phyloP scores from a whole-genome alignment of 2,797 vertebrate genomes.

The Bradypodion pumilum region DNA sequence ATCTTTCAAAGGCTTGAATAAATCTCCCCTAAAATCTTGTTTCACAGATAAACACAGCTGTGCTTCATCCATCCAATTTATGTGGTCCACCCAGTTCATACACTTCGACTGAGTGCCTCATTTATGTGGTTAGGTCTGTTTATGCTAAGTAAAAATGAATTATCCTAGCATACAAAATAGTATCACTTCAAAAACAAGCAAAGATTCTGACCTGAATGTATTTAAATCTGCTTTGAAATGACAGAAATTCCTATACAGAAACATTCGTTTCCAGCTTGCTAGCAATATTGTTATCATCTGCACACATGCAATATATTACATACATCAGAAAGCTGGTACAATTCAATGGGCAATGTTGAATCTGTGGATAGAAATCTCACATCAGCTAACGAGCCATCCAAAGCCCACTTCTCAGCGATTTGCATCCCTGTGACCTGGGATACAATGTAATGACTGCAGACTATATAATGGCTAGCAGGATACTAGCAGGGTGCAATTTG shows the following conservation, averaged over 20 bases:
- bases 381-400: neutral
- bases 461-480: neutral
- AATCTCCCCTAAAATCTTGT: slow-evolving; percentile 36
- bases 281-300: neutral
- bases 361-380: neutral
- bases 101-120: neutral
- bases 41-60: slow-evolving; percentile 37
- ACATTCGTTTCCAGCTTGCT: neutral
- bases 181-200: slow-evolving; percentile 50
- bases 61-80: slow-evolving; percentile 17
- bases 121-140: slow-evolving; percentile 25
- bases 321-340: neutral
- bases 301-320: neutral
- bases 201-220: slow-evolving; percentile 41
- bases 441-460: neutral
- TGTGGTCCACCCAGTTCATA: neutral
- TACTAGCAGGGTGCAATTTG: neutral
- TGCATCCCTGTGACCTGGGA: neutral
- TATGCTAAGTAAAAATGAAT: slow-evolving; percentile 34
- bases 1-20: slow-evolving; percentile 10
- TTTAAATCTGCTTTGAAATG: neutral
- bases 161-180: slow-evolving; percentile 48
- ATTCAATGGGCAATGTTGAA: neutral
- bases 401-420: neutral
- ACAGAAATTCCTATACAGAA: neutral